Percentiles rank a stretch among this genome's conserved stretches.
These are phyloP conservation scores for Sycophaga agraensis DNA, from an alignment of 1,140 invertebrate genomes.

Conservation along the genomic window DNA sequence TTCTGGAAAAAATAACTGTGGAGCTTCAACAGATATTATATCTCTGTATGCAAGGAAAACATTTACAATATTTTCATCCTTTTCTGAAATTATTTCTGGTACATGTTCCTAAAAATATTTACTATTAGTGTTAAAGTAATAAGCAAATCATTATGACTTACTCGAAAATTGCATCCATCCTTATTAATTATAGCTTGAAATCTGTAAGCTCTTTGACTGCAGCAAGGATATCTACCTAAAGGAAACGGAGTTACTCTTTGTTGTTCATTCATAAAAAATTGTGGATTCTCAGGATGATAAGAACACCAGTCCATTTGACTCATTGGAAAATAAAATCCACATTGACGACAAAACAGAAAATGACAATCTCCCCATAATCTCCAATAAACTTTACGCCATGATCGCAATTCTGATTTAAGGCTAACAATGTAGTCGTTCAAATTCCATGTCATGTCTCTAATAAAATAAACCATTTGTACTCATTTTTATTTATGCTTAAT, in stretches of 20 bases:
- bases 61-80: constrained; percentile 62
- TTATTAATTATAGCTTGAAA: constrained; percentile 68
- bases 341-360: constrained; percentile 75
- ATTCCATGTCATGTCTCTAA: constrained; percentile 77
- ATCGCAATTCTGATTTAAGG: constrained; percentile 75
- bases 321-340: constrained; percentile 73
- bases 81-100: constrained; percentile 58
- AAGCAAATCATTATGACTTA: constrained; percentile 23
- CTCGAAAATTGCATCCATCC: constrained; percentile 51
- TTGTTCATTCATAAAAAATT: constrained; percentile 73
- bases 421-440: constrained; percentile 78
- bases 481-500: background rate
- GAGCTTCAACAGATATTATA: constrained; percentile 63
- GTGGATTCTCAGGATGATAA: constrained; percentile 74
- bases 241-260: constrained; percentile 63
- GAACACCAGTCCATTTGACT: constrained; percentile 79
- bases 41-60: constrained; percentile 62
- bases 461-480: constrained; percentile 17
- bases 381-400: constrained; percentile 92
- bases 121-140: background rate
- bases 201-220: constrained; percentile 77
- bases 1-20: constrained; percentile 67
- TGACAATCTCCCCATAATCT: constrained; percentile 86
- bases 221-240: constrained; percentile 79
- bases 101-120: constrained; percentile 60